These are phyloP conservation scores for Copidosoma floridanum DNA, from an alignment of 1,140 invertebrate species.

Conservation along the genomic window DNA sequence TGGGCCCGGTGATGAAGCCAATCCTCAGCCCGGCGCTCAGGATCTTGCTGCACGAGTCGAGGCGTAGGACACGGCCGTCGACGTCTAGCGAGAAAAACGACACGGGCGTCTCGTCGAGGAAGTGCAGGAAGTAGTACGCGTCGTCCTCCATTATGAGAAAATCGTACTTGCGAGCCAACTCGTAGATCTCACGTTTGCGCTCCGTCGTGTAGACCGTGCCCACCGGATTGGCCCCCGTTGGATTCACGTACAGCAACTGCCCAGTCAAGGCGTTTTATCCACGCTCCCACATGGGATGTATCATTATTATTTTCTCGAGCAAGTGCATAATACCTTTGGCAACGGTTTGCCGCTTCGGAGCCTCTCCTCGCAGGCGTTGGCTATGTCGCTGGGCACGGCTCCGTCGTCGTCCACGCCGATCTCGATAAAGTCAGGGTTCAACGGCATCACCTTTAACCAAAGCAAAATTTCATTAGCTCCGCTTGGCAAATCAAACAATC, in stretches of 20 bases:
- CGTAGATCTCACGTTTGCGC: slow-evolving; percentile 59
- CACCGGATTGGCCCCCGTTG: slow-evolving; percentile 64
- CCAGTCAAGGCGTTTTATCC: too few species aligned
- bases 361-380: slow-evolving; percentile 37
- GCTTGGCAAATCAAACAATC: neutral
- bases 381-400: slow-evolving; percentile 44
- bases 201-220: slow-evolving; percentile 55
- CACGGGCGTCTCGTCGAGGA: slow-evolving; percentile 53
- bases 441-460: slow-evolving; percentile 36
- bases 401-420: slow-evolving; percentile 50
- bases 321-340: slow-evolving; percentile 44
- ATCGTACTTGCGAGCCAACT: slow-evolving; percentile 61
- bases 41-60: slow-evolving; percentile 68
- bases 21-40: slow-evolving; percentile 59
- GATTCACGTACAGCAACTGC: slow-evolving; percentile 63
- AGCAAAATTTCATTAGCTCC: too few species aligned
- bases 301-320: neutral
- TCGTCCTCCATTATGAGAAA: slow-evolving; percentile 68
- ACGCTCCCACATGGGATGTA: neutral
- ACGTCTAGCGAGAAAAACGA: slow-evolving; percentile 64
- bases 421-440: slow-evolving; percentile 40
- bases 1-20: slow-evolving; percentile 60
- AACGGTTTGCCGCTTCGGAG: slow-evolving; percentile 27
- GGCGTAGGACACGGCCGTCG: slow-evolving; percentile 63
- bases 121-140: slow-evolving; percentile 65